phyloP scores from a whole-genome alignment of 2,113 vertebrate species.

The Trachemys scripta region DNA sequence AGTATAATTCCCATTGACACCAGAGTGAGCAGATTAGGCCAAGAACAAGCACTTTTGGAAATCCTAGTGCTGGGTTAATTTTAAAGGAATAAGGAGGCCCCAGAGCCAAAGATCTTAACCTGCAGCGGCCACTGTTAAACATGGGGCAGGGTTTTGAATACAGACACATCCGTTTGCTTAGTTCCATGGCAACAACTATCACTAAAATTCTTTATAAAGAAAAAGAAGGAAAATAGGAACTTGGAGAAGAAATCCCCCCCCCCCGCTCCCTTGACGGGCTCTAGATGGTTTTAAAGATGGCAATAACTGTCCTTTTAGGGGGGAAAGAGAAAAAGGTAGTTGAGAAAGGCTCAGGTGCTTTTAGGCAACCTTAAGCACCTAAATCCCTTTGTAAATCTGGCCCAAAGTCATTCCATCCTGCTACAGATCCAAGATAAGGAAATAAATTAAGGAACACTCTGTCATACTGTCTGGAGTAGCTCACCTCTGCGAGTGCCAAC shows the following conservation, averaged over 20 bases:
- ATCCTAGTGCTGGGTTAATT: neutral
- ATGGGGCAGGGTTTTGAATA: no score
- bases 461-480: no score
- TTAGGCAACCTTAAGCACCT: neutral
- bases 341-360: neutral
- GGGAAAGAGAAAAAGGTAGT: neutral
- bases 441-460: neutral
- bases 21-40: neutral
- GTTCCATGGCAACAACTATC: no score
- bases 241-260: no score
- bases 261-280: no score
- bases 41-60: neutral
- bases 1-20: neutral
- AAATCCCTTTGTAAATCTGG: neutral
- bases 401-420: neutral
- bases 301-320: neutral
- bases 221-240: no score
- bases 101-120: neutral
- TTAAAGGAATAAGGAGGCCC: neutral
- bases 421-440: neutral
- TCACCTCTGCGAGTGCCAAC: no score
- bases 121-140: neutral
- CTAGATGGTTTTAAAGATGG: neutral
- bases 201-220: no score
- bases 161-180: no score